Evolutionary conservation across 1,140 invertebrate genomes (phyloP), one percentile per base, ranked within the genome.

Genomic region (Eufriesea mexicana): DNA sequence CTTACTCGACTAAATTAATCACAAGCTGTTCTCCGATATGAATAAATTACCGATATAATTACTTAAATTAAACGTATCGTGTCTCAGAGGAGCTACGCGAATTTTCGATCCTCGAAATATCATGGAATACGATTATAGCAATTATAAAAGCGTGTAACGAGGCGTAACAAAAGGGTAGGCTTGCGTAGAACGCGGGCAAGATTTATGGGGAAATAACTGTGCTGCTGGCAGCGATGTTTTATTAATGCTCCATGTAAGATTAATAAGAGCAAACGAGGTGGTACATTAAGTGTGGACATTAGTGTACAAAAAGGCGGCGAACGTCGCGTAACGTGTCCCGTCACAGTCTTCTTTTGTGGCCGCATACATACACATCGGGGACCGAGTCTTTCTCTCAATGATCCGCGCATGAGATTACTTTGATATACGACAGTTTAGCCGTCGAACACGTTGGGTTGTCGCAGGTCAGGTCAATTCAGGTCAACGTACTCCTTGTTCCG

Each of bases 391-490:
- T 67, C 67, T 59, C 45, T 73, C 72, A 67, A 88, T 88, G 83
- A 87, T 88, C 68, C 77, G 74, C 68, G 88, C 84, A 87, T 88
- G 64, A 91, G 91, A 92, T 92, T 90, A 85, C 85, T 91, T 87
- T 88, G 89, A 91, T 89, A 90, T 89, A 84, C 90, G 84, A 73
- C 88, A 85, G 89, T 90, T 90, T 90, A 59, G 86, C 90, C 90
- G 90, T 83, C 80, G 81, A 87, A 87, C 87, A 89, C 88, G 91
- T 91, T 91, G 81, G 73, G 84, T 91, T 92, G 91, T 92, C 91
- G 89, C 88, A 92, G 91, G 91, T 92, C 91, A 90, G 91, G 91
- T 92, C 91, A 90, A 89, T 86, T 77, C 90, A 89, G 91, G 88
- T 92, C 90, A 91, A 92, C 78, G 91, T 92, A 91, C 91, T 88